Base-by-base conservation (phyloP, 2,113 vertebrate genomes). In the Mobula hypostoma region DNA sequence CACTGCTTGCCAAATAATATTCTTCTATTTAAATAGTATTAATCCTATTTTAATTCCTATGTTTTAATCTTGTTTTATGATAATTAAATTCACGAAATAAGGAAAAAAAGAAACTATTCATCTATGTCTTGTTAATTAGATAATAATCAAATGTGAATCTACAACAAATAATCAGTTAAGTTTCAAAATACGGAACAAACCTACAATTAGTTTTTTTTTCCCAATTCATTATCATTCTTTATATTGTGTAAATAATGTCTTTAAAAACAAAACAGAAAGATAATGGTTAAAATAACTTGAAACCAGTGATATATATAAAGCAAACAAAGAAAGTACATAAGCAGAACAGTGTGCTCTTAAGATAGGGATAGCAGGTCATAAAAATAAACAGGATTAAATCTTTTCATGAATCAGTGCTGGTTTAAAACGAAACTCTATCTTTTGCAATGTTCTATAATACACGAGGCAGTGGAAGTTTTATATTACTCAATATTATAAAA, bases 11-110 rank as follows among this genome's bases (percentile, higher is more conserved):
- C 68, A 93, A 93, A 68, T 93, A 72, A 40, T 40, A 36, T 27
- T 85, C 58, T 85, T 48, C 82, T 85, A 85, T 58, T 40, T 72
- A 93, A 27, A 27, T 66, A 88, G 66, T 74, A 93, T 48, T 74
- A 72, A 93, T 93, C 36, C 29, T 36, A 32, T 92, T 92, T 72
- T 91, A 70, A 91, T 70, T 36, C 17, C 40, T 85, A 40, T 58
- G n/a, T 32, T 9, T 93, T 48, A 74, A 72, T 24, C 68, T 32
- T 36, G 7, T 32, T 48, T 72, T 72, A 48, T 9, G 66, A 72
- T 48, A 8, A 70, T 24, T 74, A 27, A 4, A 2, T 48, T 24
- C 48, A 32, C 24, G 72, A 32, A 48, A 93, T 74, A 19, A 66
- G 61, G 82, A n/a, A 61, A 24, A 61, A 88, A 88, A 2, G 5